These are phyloP conservation scores for Pandemis corylana DNA, from an alignment of 2,888 invertebrate genomes.

Conservation along the genomic window DNA sequence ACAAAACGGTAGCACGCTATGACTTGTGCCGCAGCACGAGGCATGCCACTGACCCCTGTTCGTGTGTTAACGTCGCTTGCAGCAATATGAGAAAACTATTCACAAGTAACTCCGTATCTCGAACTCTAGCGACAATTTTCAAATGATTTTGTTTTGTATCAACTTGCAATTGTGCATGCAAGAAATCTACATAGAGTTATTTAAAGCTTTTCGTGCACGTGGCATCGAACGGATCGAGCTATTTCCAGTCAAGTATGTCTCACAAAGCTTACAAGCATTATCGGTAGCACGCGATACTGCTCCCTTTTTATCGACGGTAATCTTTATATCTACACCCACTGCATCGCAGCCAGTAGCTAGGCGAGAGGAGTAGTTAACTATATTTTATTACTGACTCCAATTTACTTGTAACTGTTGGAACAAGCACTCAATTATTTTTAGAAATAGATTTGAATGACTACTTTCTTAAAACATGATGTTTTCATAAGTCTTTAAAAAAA, in stretches of 20 bases:
- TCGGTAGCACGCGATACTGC: conserved; percentile 29
- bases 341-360: neutral
- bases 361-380: neutral
- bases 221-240: conserved; percentile 13
- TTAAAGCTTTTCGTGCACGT: conserved; percentile 2
- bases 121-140: conserved; percentile 19
- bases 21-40: conserved; percentile 31
- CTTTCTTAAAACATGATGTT: neutral
- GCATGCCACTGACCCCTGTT: conserved; percentile 34
- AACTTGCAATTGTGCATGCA: conserved; percentile 21
- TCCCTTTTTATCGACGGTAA: conserved; percentile 25
- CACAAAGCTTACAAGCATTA: conserved; percentile 22
- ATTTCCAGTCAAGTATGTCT: conserved; percentile 20
- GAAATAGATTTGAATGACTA: neutral
- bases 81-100: conserved; percentile 26
- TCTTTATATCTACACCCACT: conserved; percentile 12
- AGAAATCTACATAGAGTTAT: conserved; percentile 15
- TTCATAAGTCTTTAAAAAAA: neutral
- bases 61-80: conserved; percentile 28
- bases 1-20: conserved; percentile 26
- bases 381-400: neutral
- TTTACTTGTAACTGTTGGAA: neutral
- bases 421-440: neutral
- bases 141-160: conserved; percentile 15
- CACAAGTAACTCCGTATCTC: conserved; percentile 18